Evolutionary conservation across 2,113 vertebrate species (phyloP).

Genomic region (Mungos mungo): DNA sequence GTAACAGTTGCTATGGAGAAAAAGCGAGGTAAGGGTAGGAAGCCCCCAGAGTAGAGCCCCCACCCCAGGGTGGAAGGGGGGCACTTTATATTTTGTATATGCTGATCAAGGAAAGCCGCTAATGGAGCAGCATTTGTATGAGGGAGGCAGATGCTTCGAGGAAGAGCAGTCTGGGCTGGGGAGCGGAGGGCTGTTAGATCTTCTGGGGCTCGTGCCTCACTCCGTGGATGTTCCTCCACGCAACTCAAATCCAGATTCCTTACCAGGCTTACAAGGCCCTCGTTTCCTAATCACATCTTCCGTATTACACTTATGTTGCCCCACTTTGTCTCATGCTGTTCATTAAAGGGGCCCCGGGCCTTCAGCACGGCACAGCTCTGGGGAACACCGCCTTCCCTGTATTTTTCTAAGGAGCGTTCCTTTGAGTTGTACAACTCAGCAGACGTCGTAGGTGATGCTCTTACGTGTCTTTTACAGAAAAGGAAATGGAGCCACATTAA

Average conservation of each 20-base stretch:
- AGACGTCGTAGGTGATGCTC: not conserved
- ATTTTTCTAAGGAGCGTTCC: not conserved
- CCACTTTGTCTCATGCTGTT: not conserved
- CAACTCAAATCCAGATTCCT: not conserved
- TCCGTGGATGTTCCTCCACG: not conserved
- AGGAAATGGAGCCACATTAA: not conserved
- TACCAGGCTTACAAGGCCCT: not conserved
- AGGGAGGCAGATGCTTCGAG: not conserved
- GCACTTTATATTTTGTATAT: not conserved
- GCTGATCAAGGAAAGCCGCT: not conserved
- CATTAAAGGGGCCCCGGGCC: not conserved
- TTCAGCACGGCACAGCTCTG: not conserved
- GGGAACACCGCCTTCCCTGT: not conserved
- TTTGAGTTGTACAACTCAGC: not conserved
- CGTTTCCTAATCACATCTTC: not conserved
- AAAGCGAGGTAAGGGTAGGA: not conserved
- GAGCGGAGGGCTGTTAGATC: not conserved
- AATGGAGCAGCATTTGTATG: not conserved
- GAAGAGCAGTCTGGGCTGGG: not conserved
- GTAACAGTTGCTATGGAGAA: not conserved
- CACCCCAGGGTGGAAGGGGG: not conserved
- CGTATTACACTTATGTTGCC: not conserved
- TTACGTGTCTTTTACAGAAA: not conserved
- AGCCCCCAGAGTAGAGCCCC: not conserved
- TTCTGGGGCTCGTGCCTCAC: not conserved